phyloP scores from a whole-genome alignment of 1,140 invertebrate species.

The Brachionus angularis region DNA sequence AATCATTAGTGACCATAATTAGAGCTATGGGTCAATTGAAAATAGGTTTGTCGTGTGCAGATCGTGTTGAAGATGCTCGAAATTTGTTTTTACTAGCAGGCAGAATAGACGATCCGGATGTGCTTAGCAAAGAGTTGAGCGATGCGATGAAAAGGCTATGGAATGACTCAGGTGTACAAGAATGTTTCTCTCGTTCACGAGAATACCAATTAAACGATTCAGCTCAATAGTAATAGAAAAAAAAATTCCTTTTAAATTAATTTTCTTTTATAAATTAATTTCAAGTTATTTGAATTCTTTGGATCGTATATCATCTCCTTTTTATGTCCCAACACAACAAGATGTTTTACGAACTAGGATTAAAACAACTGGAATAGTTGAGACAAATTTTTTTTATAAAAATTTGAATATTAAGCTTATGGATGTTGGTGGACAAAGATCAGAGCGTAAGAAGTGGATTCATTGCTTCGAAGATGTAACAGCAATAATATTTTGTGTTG shows the following conservation, averaged over 20 bases:
- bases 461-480: constrained; percentile 99
- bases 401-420: constrained; percentile 99
- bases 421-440: constrained; percentile 96
- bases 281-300: constrained; percentile 73
- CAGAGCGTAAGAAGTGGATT: constrained; percentile 99
- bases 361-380: constrained; percentile 98
- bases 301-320: constrained; percentile 30
- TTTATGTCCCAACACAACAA: constrained; percentile 49
- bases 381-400: constrained; percentile 97
- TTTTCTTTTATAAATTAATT: constrained; percentile 79
- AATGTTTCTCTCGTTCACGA: constrained; percentile 91
- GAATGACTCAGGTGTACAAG: constrained; percentile 87
- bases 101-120: constrained; percentile 54
- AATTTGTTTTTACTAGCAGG: constrained; percentile 48
- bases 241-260: constrained; percentile 60
- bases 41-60: constrained; percentile 76
- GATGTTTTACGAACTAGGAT: constrained; percentile 82
- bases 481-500: constrained; percentile 98
- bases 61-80: constrained; percentile 69
- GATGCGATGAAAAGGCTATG: constrained; percentile 77
- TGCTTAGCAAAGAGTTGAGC: constrained; percentile 56
- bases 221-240: constrained; percentile 89
- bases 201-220: constrained; percentile 99
- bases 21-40: constrained; percentile 85
- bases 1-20: constrained; percentile 83